A percentile compares a stretch with the other conserved stretches of the same genome.
These are phyloP conservation scores for Phyllopteryx taeniolatus DNA, from an alignment of 2,113 vertebrate genomes.

Conservation along the genomic window DNA sequence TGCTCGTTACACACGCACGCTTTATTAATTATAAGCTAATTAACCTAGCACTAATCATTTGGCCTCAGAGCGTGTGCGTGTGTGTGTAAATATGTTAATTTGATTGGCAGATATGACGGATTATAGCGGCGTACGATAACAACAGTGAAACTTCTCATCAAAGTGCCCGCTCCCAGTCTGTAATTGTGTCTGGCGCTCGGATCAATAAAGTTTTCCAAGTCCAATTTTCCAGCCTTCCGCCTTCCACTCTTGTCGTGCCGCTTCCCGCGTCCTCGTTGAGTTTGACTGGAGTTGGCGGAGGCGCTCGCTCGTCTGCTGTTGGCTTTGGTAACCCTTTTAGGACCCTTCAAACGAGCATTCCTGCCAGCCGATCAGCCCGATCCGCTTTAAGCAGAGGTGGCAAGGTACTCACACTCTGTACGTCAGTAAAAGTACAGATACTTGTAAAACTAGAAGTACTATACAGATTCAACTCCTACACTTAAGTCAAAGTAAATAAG, in stretches of 20 bases:
- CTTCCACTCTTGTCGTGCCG: conserved; percentile 46
- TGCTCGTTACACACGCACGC: conserved; percentile 42
- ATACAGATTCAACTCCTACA: too few relatives aligned
- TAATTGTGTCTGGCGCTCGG: conserved; percentile 61
- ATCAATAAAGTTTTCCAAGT: conserved; percentile 64
- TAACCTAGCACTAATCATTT: conserved; percentile 70
- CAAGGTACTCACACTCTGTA: too few relatives aligned
- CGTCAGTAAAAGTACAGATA: too few relatives aligned
- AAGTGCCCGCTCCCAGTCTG: conserved; percentile 46
- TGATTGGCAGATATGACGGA: conserved; percentile 72
- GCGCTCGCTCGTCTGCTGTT: background rate
- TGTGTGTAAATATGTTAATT: conserved; percentile 65
- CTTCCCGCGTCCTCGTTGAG: conserved; percentile 22
- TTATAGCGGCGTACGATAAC: conserved; percentile 62
- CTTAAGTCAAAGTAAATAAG: too few relatives aligned
- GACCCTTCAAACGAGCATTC: background rate
- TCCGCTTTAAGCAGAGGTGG: background rate
- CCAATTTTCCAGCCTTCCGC: conserved; percentile 48
- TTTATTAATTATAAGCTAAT: conserved; percentile 72
- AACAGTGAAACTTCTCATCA: conserved; percentile 66
- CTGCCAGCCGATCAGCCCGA: background rate
- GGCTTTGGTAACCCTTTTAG: background rate
- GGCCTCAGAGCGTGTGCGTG: conserved; percentile 39
- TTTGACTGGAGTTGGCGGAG: conserved; percentile 20
- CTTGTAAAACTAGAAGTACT: too few relatives aligned